Base-by-base conservation (phyloP, 2,113 vertebrate species). In the Herpailurus yagouaroundi region DNA sequence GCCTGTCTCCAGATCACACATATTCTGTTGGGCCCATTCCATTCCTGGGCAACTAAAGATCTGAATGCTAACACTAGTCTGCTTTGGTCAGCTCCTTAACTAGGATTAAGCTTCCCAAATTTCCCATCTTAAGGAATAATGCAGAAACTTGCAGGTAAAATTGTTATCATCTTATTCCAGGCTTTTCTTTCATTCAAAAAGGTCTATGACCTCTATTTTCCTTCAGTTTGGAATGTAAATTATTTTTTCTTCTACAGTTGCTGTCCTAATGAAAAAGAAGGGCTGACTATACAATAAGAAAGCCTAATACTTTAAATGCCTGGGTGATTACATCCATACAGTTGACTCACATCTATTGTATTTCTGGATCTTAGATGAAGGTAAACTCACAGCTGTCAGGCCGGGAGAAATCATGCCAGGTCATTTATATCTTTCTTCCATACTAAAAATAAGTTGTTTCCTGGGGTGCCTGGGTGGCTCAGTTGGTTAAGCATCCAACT, bases 341-440 rank as follows among this genome's bases (percentile, higher is more conserved):
- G 23, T 97, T 73, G 31, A 94, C 68, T 89, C 81, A 50, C 48
- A 38, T 85, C 68, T 95, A 50, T 96, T 36, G 23, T 45, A 85
- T 97, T 36, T 71, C 91, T 13, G 5, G 10, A 74, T 97, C 77
- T 85, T 18, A 84, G 11, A 45, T 97, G 63, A 97, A 98, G 87
- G 11, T 7, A 80, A 96, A 85, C 74, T n/a, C 11, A 79, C 68
- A 97, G 41, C 81, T 96, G 23, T 95, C 45, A 80, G 50, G 3
- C 4, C 57, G 25, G 8, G 29, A 85, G 21, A 95, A 92, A 88
- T 87, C 74, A 87, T 33, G 60, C 81, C 82, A 97, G 95, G 88
- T 93, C 83, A 1, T 27, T 76, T 86, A 95, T 89, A 68, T 19
- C 36, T 77, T n/a, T 90, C 90, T 98, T 93, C 50, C 23, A 76